Base-by-base conservation (phyloP, 2,113 vertebrate genomes). In the Ictalurus punctatus region DNA sequence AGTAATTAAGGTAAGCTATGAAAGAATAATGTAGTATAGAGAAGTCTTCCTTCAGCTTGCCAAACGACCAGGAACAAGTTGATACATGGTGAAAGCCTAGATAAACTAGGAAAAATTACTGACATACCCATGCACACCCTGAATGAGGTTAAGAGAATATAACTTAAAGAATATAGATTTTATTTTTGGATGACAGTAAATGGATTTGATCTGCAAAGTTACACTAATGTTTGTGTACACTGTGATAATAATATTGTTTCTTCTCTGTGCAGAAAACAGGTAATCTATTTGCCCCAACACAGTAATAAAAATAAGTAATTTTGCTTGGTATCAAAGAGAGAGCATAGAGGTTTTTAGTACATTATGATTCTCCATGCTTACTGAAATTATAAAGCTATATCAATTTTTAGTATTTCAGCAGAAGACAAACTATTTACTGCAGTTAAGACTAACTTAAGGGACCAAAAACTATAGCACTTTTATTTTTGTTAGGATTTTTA, bases 1-100 rank as follows among this genome's bases (percentile, higher is more conserved):
- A 71, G 93, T 93, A 94, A 91, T 89, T 90, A 91, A 88, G 89
- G 93, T 89, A 92, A 92, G 91, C 94, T 93, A 95, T 95, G 91
- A 95, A 95, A 95, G 94, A 96, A 73, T 69, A 69, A 69, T 37
- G 69, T 73, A 34, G 40, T 44, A 16, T 16, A 37, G 69, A 73
- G 34, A 95, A 95, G 92, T 90, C 87, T 93, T 94, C 93, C 93
- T 92, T 92, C 44, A 48, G 44, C 84, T 88, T 87, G 86, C 92
- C 89, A 89, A 89, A 90, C 87, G 58, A 90, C 90, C 40, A 19
- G 40, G 89, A 79, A 91, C 90, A 40, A 87, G 89, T 90, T 52
- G 65, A 83, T 40, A 89, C 59, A 69, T 17, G 21, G 52, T 73
- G 86, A 76, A 78, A 78, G 40, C 74, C 2, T 40, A 54, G 78